Percentiles rank a stretch among this genome's conserved stretches.
Conservation (phyloP, 2,113 vertebrate species). For the Ceratotherium simum region DNA sequence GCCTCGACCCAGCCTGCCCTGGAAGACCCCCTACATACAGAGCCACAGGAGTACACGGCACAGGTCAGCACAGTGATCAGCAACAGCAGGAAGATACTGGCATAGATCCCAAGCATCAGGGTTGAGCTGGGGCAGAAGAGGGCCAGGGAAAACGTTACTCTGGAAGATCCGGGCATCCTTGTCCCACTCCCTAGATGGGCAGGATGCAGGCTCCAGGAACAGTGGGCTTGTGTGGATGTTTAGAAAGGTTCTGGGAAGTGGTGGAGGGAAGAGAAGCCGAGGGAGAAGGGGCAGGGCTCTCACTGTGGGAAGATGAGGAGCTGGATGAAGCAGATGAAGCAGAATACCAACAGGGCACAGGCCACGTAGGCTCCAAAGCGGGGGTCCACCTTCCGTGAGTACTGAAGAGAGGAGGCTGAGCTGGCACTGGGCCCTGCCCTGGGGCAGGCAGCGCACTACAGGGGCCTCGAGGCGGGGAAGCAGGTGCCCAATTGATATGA, state of each 20-base stretch:
- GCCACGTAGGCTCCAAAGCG: constrained; percentile 96
- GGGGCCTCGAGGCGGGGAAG: not conserved
- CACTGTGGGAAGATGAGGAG: constrained; percentile 95
- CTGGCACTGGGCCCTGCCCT: not conserved
- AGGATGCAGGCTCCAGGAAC: not conserved
- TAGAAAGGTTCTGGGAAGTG: not conserved
- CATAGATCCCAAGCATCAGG: constrained; percentile 94
- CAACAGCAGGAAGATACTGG: constrained; percentile 93
- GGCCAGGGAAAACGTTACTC: not conserved
- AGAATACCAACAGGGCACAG: constrained; percentile 96
- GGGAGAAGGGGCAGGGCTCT: constrained; percentile 77
- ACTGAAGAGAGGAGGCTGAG: constrained; percentile 85
- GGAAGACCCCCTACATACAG: constrained; percentile 85
- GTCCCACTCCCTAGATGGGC: not conserved
- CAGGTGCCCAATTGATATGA: not conserved
- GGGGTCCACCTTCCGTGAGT: constrained; percentile 96
- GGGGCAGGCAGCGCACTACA: not conserved
- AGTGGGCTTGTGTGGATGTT: not conserved
- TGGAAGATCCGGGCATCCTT: not conserved
- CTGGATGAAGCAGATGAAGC: constrained; percentile 97
- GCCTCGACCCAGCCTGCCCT: not conserved
- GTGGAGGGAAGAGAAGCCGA: not conserved
- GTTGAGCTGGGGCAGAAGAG: constrained; percentile 87
- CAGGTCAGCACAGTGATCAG: constrained; percentile 93
- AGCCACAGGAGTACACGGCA: constrained; percentile 94